phyloP scores from a whole-genome alignment of 2,797 vertebrate genomes.

The Neosilurus mollespiculum region DNA sequence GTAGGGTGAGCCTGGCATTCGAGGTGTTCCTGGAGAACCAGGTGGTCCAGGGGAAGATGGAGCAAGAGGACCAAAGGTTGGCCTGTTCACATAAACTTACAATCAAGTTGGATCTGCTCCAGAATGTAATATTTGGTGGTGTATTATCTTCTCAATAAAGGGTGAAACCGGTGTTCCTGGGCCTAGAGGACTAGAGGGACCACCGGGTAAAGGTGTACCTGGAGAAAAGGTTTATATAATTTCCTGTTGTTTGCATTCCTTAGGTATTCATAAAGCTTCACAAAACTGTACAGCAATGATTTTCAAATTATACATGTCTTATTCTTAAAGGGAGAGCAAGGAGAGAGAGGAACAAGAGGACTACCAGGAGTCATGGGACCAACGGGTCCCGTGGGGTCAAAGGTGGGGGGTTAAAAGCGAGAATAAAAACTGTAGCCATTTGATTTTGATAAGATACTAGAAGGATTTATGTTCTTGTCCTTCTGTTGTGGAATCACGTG shows the following conservation, averaged over 20 bases:
- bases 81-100: neutral
- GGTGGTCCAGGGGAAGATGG: constrained; percentile 77
- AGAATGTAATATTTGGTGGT: neutral
- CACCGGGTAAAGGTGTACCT: constrained; percentile 73
- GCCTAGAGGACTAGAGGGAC: constrained; percentile 74
- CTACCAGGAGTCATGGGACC: constrained; percentile 69
- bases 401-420: constrained; percentile 65
- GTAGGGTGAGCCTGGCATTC: constrained; percentile 76
- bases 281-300: neutral
- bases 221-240: constrained; percentile 78
- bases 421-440: neutral
- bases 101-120: neutral
- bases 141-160: constrained; percentile 60
- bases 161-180: constrained; percentile 80
- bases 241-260: neutral
- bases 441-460: neutral
- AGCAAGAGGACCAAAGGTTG: constrained; percentile 75
- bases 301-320: neutral
- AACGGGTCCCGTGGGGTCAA: constrained; percentile 73
- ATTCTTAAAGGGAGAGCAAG: constrained; percentile 76
- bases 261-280: neutral
- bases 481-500: neutral
- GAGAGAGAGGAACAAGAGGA: constrained; percentile 78
- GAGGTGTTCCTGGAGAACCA: constrained; percentile 71
- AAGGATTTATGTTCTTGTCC: neutral